Evolutionary conservation across 2,888 invertebrate species (phyloP).

Genomic region (Ischnus inquisitorius): DNA sequence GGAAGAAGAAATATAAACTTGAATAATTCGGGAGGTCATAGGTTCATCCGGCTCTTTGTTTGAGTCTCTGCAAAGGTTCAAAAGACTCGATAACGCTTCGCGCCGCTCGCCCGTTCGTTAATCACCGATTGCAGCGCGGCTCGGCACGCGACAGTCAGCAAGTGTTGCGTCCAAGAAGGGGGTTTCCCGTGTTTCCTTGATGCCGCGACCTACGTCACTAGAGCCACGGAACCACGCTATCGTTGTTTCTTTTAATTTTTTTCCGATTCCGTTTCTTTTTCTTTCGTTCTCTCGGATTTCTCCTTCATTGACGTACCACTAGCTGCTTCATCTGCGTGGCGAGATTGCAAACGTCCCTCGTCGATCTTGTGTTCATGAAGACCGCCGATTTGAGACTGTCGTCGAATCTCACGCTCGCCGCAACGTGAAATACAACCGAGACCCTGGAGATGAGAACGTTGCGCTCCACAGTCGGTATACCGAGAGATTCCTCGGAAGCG

Average conservation of each 20-base stretch:
- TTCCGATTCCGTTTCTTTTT: background rate
- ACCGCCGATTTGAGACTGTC: constrained; percentile 90
- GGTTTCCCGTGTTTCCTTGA: constrained; percentile 54
- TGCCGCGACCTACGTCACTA: constrained; percentile 32
- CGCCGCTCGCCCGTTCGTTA: constrained; percentile 1
- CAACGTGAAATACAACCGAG: constrained; percentile 88
- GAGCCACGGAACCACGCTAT: background rate
- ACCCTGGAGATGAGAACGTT: constrained; percentile 86
- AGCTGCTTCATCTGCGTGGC: constrained; percentile 87
- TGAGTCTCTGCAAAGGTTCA: background rate
- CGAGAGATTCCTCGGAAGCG: constrained; percentile 87
- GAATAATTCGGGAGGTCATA: background rate
- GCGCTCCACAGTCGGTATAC: constrained; percentile 85
- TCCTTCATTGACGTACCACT: constrained; percentile 81
- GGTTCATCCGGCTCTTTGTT: constrained; percentile 16
- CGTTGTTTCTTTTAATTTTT: background rate
- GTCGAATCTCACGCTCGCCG: constrained; percentile 91
- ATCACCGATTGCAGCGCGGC: background rate
- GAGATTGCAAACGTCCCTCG: constrained; percentile 88
- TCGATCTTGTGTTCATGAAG: constrained; percentile 89
- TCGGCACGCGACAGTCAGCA: constrained; percentile 8
- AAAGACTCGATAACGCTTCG: background rate
- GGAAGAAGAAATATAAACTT: background rate
- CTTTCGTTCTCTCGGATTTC: background rate
- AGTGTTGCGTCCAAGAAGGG: constrained; percentile 25